phyloP scores from a whole-genome alignment of 2,113 vertebrate genomes.

The Lynx canadensis region DNA sequence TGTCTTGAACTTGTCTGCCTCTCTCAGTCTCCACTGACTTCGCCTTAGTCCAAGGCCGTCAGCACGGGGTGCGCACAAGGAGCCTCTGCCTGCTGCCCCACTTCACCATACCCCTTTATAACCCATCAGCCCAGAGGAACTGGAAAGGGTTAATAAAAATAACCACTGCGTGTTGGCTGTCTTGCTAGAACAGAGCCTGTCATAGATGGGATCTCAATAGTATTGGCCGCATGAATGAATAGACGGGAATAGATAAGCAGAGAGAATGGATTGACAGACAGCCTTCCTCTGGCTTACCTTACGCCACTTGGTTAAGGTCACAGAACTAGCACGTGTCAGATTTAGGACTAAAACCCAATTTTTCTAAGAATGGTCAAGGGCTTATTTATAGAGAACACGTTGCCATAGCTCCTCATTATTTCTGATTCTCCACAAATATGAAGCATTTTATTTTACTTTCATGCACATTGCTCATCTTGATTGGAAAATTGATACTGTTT shows the following conservation, averaged over 20 bases:
- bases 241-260: neutral
- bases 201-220: neutral
- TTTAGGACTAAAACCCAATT: neutral
- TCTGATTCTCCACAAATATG: neutral
- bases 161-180: too few relatives aligned
- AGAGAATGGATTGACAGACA: neutral
- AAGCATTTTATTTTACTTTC: slow-evolving; percentile 14
- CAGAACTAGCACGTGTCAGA: neutral
- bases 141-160: neutral
- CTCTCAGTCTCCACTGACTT: neutral
- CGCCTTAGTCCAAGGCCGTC: neutral
- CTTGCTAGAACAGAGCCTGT: neutral
- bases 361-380: neutral
- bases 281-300: neutral
- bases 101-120: neutral
- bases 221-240: neutral
- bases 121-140: neutral
- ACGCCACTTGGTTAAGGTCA: neutral
- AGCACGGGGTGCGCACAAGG: neutral
- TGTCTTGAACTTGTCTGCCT: neutral
- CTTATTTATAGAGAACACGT: neutral
- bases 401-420: neutral
- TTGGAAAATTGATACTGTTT: neutral
- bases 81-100: neutral
- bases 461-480: neutral